phyloP scores from a whole-genome alignment of 2,797 vertebrate species.

The Pelochelys cantorii region DNA sequence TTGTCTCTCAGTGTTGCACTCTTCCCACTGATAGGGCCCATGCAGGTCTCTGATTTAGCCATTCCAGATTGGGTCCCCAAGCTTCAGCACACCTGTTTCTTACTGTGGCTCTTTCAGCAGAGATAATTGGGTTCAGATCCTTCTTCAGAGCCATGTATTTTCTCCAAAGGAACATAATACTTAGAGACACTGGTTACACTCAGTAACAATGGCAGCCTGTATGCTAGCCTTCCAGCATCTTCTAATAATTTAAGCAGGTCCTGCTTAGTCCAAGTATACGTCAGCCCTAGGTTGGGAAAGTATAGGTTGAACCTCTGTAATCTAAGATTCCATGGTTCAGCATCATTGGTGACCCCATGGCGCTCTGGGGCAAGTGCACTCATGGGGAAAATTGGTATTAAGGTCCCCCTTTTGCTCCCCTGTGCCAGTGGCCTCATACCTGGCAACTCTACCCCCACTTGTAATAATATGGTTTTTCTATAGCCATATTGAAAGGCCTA shows the following conservation, averaged over 20 bases:
- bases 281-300: background rate
- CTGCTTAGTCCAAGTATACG: background rate
- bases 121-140: background rate
- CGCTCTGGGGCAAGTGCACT: too few relatives aligned
- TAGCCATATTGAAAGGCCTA: too few relatives aligned
- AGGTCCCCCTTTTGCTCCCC: too few relatives aligned
- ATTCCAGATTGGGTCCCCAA: background rate
- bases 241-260: background rate
- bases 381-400: too few relatives aligned
- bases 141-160: background rate
- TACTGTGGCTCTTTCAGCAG: background rate
- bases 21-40: background rate
- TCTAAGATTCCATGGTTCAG: too few relatives aligned
- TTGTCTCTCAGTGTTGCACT: background rate
- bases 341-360: too few relatives aligned
- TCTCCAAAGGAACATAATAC: background rate
- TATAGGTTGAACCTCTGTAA: background rate
- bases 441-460: too few relatives aligned
- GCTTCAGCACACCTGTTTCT: background rate
- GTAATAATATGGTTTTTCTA: too few relatives aligned
- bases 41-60: background rate
- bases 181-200: background rate
- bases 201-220: background rate
- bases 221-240: background rate
- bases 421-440: too few relatives aligned